Conservation (phyloP, 2,888 invertebrate genomes). For the Stramonita haemastoma region DNA sequence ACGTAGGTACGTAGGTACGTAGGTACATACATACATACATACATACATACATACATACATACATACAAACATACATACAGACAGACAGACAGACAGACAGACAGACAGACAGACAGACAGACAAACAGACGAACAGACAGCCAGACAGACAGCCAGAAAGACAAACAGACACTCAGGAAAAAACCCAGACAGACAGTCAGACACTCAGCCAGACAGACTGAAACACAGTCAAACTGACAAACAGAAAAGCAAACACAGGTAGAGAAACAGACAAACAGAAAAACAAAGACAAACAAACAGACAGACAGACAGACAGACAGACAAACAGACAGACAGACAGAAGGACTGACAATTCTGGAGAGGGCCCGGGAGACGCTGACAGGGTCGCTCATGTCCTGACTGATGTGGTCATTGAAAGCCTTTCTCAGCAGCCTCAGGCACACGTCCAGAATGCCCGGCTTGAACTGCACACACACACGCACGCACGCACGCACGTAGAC, state of each 20-base stretch:
- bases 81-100: background rate
- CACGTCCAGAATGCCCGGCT: conserved; percentile 56
- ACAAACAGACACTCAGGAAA: too few species aligned
- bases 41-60: too few species aligned
- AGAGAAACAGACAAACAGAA: background rate
- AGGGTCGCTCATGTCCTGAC: conserved; percentile 41
- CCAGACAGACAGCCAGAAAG: too few species aligned
- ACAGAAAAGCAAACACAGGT: background rate
- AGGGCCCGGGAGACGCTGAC: conserved; percentile 42
- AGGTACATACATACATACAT: too few species aligned
- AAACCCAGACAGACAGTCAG: too few species aligned
- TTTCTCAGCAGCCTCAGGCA: conserved; percentile 54
- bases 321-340: background rate
- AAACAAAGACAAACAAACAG: background rate
- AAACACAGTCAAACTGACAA: too few species aligned
- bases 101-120: too few species aligned
- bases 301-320: background rate
- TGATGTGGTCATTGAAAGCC: conserved; percentile 46
- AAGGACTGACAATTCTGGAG: conserved; percentile 44
- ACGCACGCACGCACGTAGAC: too few species aligned
- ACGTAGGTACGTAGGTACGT: too few species aligned
- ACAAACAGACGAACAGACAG: too few species aligned
- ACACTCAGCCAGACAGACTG: too few species aligned
- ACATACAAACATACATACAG: too few species aligned
- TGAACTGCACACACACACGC: conserved; percentile 52